Evolutionary conservation across 2,113 vertebrate species (phyloP), one percentile per base, ranked within the genome.

Genomic region (Aspiorhynchus laticeps): DNA sequence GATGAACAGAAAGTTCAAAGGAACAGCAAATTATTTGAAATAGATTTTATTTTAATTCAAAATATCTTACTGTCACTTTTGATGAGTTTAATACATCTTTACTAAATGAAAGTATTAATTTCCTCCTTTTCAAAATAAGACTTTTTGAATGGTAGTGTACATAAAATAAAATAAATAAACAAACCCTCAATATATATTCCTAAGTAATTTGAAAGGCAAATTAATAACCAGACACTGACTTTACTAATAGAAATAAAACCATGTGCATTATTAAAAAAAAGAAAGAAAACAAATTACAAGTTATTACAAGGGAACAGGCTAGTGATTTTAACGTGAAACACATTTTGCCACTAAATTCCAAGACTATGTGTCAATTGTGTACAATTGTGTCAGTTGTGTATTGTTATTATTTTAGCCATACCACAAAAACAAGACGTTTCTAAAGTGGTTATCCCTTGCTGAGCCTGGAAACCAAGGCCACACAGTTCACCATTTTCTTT

Each of bases 391-490:
- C 15, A 17, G n/a, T n/a, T n/a, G n/a, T 24, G 8, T 41, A 19
- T 74, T 74, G 0, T 10, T 59, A 3, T 56, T 59, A 1, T 79
- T 79, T 61, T 10, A n/a, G 33, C 21, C 51, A n/a, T 59, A 61
- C 33, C 21, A 38, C 77, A 79, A 33, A 56, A 56, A 33, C 11
- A 56, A 71, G 19, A 24, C 4, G 0, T 24, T 38, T 31, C 43
- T 51, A 4, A 61, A 80, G 53, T 12, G 7, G 21, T 36, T 80
- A 14, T 26, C 74, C 43, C 74, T 48, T 77, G 31, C n/a, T 41
- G 31, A 80, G 6, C 10, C 33, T 65, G 63, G 31, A 83, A 83
- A 87, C 48, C 59, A 5, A 77, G 59, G 36, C 31, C 28, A 15
- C 41, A 5, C 21, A 36, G 46, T 53, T 79, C 38, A 85, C 4